Conservation (phyloP, 2,113 vertebrate genomes). For the human (Homo sapiens) region DNA sequence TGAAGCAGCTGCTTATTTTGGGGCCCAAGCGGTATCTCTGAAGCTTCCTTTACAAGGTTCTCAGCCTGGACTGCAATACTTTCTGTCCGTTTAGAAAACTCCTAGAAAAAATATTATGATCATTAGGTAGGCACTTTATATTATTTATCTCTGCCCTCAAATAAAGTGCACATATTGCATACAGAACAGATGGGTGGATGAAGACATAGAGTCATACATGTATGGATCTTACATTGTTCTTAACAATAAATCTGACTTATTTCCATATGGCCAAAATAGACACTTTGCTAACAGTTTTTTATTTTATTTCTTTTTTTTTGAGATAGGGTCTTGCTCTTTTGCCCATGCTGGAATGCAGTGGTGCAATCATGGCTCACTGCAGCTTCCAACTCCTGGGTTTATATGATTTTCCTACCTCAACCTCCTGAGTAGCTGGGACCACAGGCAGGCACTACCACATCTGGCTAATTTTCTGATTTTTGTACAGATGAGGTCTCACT, state of each 20-base stretch:
- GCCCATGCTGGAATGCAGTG: too few relatives aligned
- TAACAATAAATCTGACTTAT: neutral
- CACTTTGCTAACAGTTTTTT: neutral
- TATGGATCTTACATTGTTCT: neutral
- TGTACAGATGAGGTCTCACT: too few relatives aligned
- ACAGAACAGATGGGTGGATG: neutral
- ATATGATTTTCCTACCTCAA: too few relatives aligned
- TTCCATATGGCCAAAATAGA: neutral
- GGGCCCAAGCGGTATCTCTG: slow-evolving; percentile 89
- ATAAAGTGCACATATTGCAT: neutral
- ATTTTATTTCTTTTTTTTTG: neutral
- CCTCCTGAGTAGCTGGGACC: too few relatives aligned
- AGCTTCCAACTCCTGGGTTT: too few relatives aligned
- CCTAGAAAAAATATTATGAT: slow-evolving; percentile 83
- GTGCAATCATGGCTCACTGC: too few relatives aligned
- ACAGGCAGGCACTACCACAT: too few relatives aligned
- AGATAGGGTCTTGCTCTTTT: too few relatives aligned
- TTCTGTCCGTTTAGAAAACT: slow-evolving; percentile 87
- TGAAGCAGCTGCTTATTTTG: slow-evolving; percentile 89
- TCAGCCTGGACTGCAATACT: slow-evolving; percentile 87
- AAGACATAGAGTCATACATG: too few relatives aligned
- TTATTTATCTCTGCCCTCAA: neutral
- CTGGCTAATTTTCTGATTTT: too few relatives aligned
- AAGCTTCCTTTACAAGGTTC: slow-evolving; percentile 90
- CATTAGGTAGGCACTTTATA: neutral